phyloP scores from a whole-genome alignment of 2,888 invertebrate species.

The Osmoderma eremita region DNA sequence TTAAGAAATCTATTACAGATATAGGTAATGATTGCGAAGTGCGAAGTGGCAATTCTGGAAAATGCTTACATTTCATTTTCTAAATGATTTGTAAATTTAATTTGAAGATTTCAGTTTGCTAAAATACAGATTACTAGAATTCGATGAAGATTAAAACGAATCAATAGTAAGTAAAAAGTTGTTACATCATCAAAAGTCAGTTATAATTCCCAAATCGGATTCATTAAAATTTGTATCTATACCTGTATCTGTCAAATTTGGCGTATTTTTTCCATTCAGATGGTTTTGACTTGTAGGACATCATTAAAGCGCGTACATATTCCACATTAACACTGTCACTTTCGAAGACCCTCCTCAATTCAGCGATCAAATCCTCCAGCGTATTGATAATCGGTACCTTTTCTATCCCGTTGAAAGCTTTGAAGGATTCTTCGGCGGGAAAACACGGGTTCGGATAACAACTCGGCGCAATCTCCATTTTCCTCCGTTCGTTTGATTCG shows the following conservation, averaged over 20 bases:
- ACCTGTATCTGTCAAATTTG: slow-evolving; percentile 93
- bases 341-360: slow-evolving; percentile 81
- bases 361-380: slow-evolving; percentile 72
- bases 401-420: slow-evolving; percentile 17
- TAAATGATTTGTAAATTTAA: no score
- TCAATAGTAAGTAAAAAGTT: no score
- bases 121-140: no score
- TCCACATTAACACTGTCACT: slow-evolving; percentile 89
- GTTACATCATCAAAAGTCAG: no score
- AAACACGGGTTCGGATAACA: neutral
- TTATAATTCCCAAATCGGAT: no score
- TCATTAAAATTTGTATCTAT: slow-evolving; percentile 47
- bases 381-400: slow-evolving; percentile 60
- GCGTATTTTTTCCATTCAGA: slow-evolving; percentile 94
- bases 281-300: slow-evolving; percentile 85
- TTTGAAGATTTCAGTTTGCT: no score
- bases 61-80: no score
- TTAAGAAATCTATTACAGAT: no score
- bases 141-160: no score
- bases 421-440: neutral
- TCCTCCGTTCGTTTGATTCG: no score
- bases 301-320: slow-evolving; percentile 83
- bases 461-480: slow-evolving; percentile 20
- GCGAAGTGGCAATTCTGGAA: no score
- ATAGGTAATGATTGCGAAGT: no score